phyloP scores from a whole-genome alignment of 2,797 vertebrate species.

The Gobionotothen gibberifrons region DNA sequence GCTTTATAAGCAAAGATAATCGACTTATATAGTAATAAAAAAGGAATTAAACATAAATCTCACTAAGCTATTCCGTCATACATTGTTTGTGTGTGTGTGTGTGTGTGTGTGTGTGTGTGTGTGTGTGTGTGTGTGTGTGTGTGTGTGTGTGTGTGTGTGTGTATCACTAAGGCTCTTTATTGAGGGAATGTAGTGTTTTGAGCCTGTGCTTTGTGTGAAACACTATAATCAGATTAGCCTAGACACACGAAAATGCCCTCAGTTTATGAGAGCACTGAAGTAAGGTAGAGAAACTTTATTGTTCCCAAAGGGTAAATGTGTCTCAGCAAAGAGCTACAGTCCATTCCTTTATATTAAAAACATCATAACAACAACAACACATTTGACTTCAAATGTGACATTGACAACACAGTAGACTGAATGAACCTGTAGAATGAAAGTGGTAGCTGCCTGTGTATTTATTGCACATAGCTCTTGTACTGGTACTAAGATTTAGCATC shows the following conservation, averaged over 20 bases:
- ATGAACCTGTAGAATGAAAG: no score
- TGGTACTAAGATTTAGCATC: no score
- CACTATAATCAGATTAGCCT: slow-evolving; percentile 38
- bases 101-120: slow-evolving; percentile 16
- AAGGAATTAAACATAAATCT: slow-evolving; percentile 61
- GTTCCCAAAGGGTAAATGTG: no score
- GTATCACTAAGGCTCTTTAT: slow-evolving; percentile 27
- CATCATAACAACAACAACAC: no score
- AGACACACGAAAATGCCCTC: slow-evolving; percentile 17
- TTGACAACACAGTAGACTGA: no score
- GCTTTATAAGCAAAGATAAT: slow-evolving; percentile 50
- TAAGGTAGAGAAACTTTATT: not conserved
- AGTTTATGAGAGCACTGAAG: not conserved
- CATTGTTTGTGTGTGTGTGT: not conserved
- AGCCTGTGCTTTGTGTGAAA: slow-evolving; percentile 26
- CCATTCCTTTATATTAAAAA: no score
- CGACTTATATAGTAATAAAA: slow-evolving; percentile 64
- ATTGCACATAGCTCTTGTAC: no score
- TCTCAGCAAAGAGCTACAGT: no score
- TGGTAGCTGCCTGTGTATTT: no score
- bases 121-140: not conserved
- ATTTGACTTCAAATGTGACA: no score
- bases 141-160: slow-evolving; percentile 7
- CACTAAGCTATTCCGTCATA: slow-evolving; percentile 27
- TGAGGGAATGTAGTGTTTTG: slow-evolving; percentile 24